Base-by-base conservation (phyloP, 2,888 invertebrate species). In the Dryococelus australis region DNA sequence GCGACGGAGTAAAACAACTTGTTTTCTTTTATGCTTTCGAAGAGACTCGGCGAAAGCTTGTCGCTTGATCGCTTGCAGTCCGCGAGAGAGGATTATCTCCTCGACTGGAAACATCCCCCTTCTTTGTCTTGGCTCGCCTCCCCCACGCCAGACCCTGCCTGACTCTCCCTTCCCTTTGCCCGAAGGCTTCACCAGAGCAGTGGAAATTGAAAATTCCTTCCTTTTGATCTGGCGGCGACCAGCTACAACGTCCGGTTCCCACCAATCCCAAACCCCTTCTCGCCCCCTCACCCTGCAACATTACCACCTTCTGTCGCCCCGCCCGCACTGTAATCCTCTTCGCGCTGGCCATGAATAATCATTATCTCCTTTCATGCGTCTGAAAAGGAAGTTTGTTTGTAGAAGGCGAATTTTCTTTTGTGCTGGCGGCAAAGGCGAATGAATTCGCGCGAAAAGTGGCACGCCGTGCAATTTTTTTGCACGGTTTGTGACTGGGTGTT, bases 41-140 rank as follows among this genome's bases (percentile, higher is more conserved):
- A 65, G 65, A 4, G 65, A n/a, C 8, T 65, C 65, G 8, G 8
- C 13, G 20, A 16, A 9, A 24, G n/a, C 65, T 65, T 20, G 65
- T 65, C 65, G 65, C 65, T 65, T 65, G 65, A 65, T 65, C 65
- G 65, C 65, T 65, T 65, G 65, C 65, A 10, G 65, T 20, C 65
- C 65, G 65, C n/a, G n/a, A 65, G 65, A 65, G 65, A 65, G 65
- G 65, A 65, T 65, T 65, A 65, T 65, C 65, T 65, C 65, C n/a
- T 65, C 65, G 65, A 65, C 65, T 65, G 65, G 65, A 65, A 65
- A 65, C 65, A 65, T 65, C 24, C 24, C 65, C 65, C 16, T 65
- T 65, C 65, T 65, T 65, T 65, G 65, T 65, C 65, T 65, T 65
- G 65, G 65, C 65, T 65, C n/a, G 65, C 65, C 20, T 65, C 65